A percentile compares a stretch with the other conserved stretches of the same genome.
Conservation (phyloP, 2,113 vertebrate genomes). For the Callospermophilus lateralis region DNA sequence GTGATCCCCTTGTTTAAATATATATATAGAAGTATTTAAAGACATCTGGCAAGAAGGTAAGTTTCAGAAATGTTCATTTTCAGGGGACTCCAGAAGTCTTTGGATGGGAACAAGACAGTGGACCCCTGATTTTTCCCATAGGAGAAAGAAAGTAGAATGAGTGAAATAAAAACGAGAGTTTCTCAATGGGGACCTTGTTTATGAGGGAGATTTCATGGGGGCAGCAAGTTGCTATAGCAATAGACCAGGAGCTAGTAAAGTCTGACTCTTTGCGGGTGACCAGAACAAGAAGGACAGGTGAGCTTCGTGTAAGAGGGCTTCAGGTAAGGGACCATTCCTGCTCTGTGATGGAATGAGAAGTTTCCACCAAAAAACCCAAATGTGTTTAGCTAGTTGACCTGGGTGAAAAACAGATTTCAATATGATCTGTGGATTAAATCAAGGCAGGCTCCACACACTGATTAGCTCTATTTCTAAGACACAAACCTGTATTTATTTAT, state of each 20-base stretch:
- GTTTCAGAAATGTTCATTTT: background rate
- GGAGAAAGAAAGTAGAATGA: background rate
- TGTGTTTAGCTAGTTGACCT: background rate
- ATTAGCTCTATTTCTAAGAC: background rate
- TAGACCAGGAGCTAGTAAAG: background rate
- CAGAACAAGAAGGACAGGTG: background rate
- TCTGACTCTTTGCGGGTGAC: background rate
- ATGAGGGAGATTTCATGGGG: background rate
- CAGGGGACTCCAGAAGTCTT: no score
- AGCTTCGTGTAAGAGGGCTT: background rate
- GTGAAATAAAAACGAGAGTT: background rate
- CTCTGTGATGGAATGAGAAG: background rate
- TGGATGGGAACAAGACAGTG: background rate
- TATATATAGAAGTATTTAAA: background rate
- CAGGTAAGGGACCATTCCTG: background rate
- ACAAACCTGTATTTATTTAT: background rate
- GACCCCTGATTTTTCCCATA: background rate
- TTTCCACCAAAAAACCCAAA: background rate
- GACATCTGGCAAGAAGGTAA: background rate
- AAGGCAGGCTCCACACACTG: fast-evolving
- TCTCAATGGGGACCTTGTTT: background rate
- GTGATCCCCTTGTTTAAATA: background rate
- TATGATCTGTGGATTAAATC: background rate
- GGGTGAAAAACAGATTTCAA: background rate
- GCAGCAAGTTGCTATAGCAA: no score